Conservation (phyloP, 2,888 invertebrate genomes). For the Pseudanteris insignis region DNA sequence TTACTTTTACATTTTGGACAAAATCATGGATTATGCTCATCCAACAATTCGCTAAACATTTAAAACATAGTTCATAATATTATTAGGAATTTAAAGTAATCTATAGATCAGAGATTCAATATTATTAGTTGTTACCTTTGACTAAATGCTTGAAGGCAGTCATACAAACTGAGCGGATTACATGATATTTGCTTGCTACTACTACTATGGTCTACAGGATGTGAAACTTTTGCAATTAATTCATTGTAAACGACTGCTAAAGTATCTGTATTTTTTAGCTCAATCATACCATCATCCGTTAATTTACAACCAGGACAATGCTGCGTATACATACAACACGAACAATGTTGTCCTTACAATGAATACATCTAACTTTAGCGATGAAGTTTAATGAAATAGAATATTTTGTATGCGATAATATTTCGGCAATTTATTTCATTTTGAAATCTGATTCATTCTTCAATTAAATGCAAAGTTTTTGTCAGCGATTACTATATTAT, state of each 20-base stretch:
- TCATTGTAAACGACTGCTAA: constrained; percentile 68
- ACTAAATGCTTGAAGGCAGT: constrained; percentile 73
- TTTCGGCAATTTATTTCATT: not conserved
- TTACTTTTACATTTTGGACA: constrained; percentile 72
- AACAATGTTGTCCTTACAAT: constrained; percentile 70
- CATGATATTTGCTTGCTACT: constrained; percentile 67
- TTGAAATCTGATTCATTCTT: not conserved
- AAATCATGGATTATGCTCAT: constrained; percentile 75
- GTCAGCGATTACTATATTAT: not conserved
- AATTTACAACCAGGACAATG: constrained; percentile 72
- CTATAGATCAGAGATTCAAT: too few species aligned
- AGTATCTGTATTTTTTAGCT: constrained; percentile 69
- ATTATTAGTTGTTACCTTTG: constrained; percentile 70
- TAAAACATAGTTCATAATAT: not conserved
- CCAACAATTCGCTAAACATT: constrained; percentile 70
- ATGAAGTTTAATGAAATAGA: too few species aligned
- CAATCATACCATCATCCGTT: constrained; percentile 65
- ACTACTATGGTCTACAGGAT: constrained; percentile 67
- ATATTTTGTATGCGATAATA: too few species aligned
- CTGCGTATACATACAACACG: constrained; percentile 69
- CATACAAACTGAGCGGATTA: constrained; percentile 70
- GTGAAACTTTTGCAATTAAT: constrained; percentile 61
- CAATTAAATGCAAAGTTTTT: not conserved
- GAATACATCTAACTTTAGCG: not conserved
- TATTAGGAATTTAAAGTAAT: too few species aligned